Conservation (phyloP, 2,797 vertebrate genomes). For the Halcyon smyrnensis region DNA sequence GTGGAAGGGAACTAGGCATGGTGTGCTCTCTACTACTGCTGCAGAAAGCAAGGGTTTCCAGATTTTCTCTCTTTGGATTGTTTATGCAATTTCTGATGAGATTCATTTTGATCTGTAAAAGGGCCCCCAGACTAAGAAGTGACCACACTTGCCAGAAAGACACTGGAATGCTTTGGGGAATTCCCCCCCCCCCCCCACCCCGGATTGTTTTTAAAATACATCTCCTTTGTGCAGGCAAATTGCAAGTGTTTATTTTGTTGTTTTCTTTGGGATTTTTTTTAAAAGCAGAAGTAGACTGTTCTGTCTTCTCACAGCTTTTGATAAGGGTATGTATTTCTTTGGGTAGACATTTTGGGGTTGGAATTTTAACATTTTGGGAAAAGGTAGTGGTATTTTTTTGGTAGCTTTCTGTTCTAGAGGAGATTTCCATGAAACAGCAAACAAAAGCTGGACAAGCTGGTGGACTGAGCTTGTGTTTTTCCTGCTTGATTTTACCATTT, state of each 20-base stretch:
- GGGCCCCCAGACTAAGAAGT: neutral
- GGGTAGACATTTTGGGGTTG: neutral
- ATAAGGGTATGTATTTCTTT: neutral
- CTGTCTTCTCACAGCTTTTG: neutral
- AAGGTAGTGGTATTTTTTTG: neutral
- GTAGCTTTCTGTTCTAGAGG: neutral
- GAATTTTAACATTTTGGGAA: neutral
- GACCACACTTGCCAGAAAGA: neutral
- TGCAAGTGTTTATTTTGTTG: neutral
- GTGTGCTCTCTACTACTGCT: neutral
- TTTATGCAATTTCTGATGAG: neutral
- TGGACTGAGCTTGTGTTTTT: neutral
- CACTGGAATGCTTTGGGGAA: fast-evolving
- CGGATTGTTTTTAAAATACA: neutral
- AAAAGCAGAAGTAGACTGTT: neutral
- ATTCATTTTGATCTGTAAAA: neutral
- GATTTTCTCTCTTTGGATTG: neutral
- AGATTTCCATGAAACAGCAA: neutral
- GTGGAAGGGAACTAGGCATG: neutral
- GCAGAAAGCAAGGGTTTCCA: neutral
- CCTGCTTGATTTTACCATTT: neutral
- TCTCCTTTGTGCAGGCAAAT: neutral
- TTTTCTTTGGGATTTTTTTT: neutral
- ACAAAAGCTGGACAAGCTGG: neutral
- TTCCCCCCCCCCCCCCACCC: no score